These are phyloP conservation scores for Anhinga anhinga DNA, from an alignment of 2,113 vertebrate genomes.

Conservation along the genomic window DNA sequence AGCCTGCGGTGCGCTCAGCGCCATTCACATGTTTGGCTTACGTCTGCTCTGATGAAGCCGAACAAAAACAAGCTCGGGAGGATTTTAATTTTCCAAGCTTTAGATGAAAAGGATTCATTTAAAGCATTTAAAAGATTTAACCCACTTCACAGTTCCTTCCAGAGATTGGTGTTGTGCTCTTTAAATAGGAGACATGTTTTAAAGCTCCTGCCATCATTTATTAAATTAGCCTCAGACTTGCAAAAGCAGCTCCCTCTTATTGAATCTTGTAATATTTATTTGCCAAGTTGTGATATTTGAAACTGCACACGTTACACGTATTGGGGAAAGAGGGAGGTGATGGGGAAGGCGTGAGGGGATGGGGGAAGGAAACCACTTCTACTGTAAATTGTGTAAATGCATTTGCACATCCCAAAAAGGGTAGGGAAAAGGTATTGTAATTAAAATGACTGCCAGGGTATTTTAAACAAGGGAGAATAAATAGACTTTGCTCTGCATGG, in stretches of 20 bases:
- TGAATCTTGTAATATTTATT: constrained; percentile 62
- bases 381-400: constrained; percentile 41
- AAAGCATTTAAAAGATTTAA: constrained; percentile 45
- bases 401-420: constrained; percentile 13
- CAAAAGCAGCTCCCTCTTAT: constrained; percentile 54
- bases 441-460: constrained; percentile 50
- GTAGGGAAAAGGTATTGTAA: constrained; percentile 18
- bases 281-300: constrained; percentile 42
- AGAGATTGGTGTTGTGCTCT: constrained; percentile 3
- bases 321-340: neutral
- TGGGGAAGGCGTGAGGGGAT: neutral
- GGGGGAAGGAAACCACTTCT: constrained; percentile 21
- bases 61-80: neutral
- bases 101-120: constrained; percentile 18
- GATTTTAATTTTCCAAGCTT: constrained; percentile 13
- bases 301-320: neutral
- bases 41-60: neutral
- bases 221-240: constrained; percentile 67
- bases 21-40: neutral
- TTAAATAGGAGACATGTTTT: constrained; percentile 48
- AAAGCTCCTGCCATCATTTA: constrained; percentile 55
- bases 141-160: constrained; percentile 28
- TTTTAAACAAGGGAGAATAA: constrained; percentile 64
- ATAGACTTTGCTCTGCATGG: constrained; percentile 37
- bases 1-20: rapidly evolving